phyloP scores from a whole-genome alignment of 2,113 vertebrate genomes.

The Speoplatyrhinus poulsoni region DNA sequence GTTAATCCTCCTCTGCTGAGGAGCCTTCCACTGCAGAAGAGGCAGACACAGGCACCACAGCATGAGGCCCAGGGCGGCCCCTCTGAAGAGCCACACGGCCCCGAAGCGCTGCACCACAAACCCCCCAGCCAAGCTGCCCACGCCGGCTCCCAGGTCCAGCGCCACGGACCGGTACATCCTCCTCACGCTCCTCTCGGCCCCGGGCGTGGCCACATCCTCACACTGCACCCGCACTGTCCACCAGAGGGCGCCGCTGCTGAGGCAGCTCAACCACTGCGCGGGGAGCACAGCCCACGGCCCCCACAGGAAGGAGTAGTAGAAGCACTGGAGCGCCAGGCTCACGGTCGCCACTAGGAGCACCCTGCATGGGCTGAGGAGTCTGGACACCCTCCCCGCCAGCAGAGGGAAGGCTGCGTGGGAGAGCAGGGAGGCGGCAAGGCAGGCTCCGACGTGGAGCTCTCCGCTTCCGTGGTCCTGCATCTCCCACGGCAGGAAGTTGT shows the following conservation, averaged over 20 bases:
- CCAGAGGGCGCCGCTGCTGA: conserved; percentile 79
- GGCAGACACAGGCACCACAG: conserved; percentile 79
- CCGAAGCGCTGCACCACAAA: conserved; percentile 72
- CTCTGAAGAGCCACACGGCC: conserved; percentile 73
- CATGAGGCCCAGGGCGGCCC: conserved; percentile 54
- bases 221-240: conserved; percentile 76
- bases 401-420: conserved; percentile 76
- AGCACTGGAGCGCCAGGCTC: conserved; percentile 75
- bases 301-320: conserved; percentile 87
- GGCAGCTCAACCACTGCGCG: conserved; percentile 74
- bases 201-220: conserved; percentile 76
- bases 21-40: conserved; percentile 76
- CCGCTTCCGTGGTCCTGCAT: conserved; percentile 82
- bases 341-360: conserved; percentile 65
- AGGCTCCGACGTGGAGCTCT: conserved; percentile 83
- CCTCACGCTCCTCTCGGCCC: conserved; percentile 76
- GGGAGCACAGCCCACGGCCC: conserved; percentile 79
- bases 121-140: conserved; percentile 83
- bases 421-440: conserved; percentile 70
- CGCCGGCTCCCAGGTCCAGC: conserved; percentile 67
- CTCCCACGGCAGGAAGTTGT: conserved; percentile 89
- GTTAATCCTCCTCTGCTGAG: conserved; percentile 82
- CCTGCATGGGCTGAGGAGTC: conserved; percentile 62
- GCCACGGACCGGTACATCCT: conserved; percentile 71
- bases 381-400: conserved; percentile 60